Evolutionary conservation across 2,113 vertebrate genomes (phyloP).

Genomic region (Nycticorax nycticorax): DNA sequence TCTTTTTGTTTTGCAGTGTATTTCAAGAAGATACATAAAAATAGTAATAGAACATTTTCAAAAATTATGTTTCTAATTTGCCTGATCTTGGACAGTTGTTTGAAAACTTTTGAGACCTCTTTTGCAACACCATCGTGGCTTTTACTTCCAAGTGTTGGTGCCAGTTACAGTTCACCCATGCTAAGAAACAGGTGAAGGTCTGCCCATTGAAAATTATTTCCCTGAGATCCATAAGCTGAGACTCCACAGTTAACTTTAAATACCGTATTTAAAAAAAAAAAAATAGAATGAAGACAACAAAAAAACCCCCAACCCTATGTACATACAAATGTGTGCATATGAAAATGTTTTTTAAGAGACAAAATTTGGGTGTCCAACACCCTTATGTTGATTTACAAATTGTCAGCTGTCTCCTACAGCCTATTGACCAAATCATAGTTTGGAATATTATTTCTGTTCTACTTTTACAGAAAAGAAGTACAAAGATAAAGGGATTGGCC

Average conservation of each 20-base stretch:
- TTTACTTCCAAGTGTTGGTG: not conserved
- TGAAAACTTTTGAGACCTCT: not conserved
- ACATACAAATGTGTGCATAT: not conserved
- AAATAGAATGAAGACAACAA: not conserved
- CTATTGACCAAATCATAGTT: not conserved
- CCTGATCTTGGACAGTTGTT: not conserved
- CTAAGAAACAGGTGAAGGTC: not conserved
- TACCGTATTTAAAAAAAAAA: not conserved
- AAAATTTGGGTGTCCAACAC: not conserved
- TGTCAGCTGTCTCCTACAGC: not conserved
- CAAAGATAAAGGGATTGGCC: not conserved
- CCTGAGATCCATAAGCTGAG: not conserved
- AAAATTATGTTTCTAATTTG: not conserved
- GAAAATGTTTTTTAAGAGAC: not conserved
- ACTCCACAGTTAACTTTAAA: not conserved
- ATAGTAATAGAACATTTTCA: not conserved
- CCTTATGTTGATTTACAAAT: not conserved
- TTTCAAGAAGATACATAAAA: not conserved
- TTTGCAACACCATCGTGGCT: not conserved
- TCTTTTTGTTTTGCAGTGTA: not conserved
- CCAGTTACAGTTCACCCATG: not conserved
- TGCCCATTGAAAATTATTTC: not conserved
- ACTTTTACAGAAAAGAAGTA: not conserved
- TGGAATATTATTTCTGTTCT: not conserved
- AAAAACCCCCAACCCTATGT: fast-evolving